Base-by-base conservation (phyloP, 2,113 vertebrate species). In the Gobiocypris rarus region DNA sequence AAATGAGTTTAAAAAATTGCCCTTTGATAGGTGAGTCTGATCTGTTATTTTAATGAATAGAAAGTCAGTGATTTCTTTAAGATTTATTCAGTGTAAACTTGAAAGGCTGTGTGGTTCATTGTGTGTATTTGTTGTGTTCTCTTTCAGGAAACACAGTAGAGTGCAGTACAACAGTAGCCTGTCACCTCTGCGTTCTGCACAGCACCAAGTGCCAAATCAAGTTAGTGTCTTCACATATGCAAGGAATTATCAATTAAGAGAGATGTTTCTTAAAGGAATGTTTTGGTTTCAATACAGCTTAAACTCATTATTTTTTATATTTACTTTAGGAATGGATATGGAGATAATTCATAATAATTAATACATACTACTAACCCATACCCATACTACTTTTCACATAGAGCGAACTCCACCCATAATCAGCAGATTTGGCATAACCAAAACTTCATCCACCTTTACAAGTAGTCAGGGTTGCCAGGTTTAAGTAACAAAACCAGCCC, bases 1-100 rank as follows among this genome's bases (percentile, higher is more conserved):
- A 93, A 96, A 96, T 13, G 97, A 97, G 87, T 97, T 98, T 92
- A 98, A 98, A 91, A 99, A 98, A 92, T 96, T 98, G 69, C 97
- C 96, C 9, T 99, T 99, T 92, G 95, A 99, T 89, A 98, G 98
- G 98, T 99, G 91, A 96, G 89, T 65, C 10, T 85, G 41, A 43
- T 45, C 81, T 48, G 75, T 26, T 45, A 5, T 38, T 19, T 11
- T 9, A 9, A 82, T 78, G 69, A 84, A 85, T 34, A 7, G 14
- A 75, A 19, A 75, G 19, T 43, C 34, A 26, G 15, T 6, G 24
- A 4, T 24, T 77, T 9, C 6, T 41, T 58, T 38, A 75, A 75
- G 74, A 75, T 75, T 3, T 76, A 2, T 14, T 58, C 1, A 22
- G 50, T 28, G 24, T 48, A 48, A 52, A 50, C 45, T 11, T 67